Percentiles rank a stretch among this genome's conserved stretches.
phyloP scores from a whole-genome alignment of 2,113 vertebrate genomes.

The Pomatorhinus ruficollis region DNA sequence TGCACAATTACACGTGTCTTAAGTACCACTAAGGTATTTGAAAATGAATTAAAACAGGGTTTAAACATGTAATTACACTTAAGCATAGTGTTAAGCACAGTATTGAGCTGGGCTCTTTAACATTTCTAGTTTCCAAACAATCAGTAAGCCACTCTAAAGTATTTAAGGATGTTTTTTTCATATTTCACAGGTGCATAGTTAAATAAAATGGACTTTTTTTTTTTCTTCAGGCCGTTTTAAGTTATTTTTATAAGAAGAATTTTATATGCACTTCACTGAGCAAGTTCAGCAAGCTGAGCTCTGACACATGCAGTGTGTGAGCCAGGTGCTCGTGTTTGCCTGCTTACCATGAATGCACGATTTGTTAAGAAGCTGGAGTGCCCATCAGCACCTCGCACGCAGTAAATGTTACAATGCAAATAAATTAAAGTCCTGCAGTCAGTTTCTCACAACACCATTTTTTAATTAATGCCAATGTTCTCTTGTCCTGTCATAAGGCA shows the following conservation, averaged over 20 bases:
- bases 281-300: background rate
- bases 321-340: background rate
- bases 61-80: background rate
- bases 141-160: background rate
- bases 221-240: slow-evolving; percentile 13
- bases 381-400: background rate
- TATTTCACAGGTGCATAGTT: slow-evolving; percentile 31
- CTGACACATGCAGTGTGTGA: background rate
- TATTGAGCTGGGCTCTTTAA: background rate
- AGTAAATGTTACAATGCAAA: background rate
- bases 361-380: background rate
- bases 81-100: background rate
- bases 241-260: slow-evolving; percentile 21
- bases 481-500: background rate
- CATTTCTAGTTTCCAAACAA: background rate
- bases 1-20: background rate
- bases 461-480: fast-evolving
- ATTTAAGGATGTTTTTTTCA: slow-evolving; percentile 39
- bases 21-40: background rate
- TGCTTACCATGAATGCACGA: background rate
- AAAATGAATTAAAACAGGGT: background rate
- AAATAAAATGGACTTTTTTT: slow-evolving; percentile 1
- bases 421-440: background rate
- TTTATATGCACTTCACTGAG: slow-evolving; percentile 7
- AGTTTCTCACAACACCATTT: background rate